Conservation (phyloP, 2,888 invertebrate genomes). For the Drosophila tanythrix region DNA sequence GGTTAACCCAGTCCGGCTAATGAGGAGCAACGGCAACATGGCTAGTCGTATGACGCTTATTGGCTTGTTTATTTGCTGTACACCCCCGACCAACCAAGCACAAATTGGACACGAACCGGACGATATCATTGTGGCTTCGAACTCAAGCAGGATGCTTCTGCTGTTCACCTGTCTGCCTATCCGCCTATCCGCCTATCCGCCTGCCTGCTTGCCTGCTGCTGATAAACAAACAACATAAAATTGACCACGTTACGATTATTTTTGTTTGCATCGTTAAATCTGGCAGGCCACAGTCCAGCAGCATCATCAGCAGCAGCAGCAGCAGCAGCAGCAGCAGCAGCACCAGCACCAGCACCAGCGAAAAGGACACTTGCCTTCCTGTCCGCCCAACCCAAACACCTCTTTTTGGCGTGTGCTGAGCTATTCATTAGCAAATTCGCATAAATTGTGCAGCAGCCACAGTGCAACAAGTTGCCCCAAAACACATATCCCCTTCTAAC, state of each 20-base stretch:
- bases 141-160: slow-evolving; percentile 6
- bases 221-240: slow-evolving; percentile 68
- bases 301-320: not conserved
- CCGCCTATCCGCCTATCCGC: not conserved
- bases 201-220: slow-evolving; percentile 36
- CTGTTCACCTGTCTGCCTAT: slow-evolving; percentile 27
- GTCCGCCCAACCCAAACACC: not conserved
- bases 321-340: slow-evolving; percentile 1
- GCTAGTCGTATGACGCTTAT: slow-evolving; percentile 53
- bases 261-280: slow-evolving; percentile 71
- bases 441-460: slow-evolving; percentile 64
- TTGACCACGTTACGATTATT: slow-evolving; percentile 63
- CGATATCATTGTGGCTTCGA: not conserved
- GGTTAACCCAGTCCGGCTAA: slow-evolving; percentile 38
- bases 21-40: slow-evolving; percentile 74
- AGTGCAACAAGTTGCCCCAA: slow-evolving; percentile 17
- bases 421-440: slow-evolving; percentile 52
- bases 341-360: not conserved
- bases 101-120: slow-evolving; percentile 44
- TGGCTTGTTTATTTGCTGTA: slow-evolving; percentile 66
- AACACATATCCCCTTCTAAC: not conserved
- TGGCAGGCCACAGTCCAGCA: slow-evolving; percentile 8
- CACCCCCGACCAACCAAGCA: slow-evolving; percentile 1
- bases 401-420: not conserved
- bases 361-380: not conserved